These are phyloP conservation scores for Festucalex cinctus DNA, from an alignment of 2,113 vertebrate genomes.

Conservation along the genomic window DNA sequence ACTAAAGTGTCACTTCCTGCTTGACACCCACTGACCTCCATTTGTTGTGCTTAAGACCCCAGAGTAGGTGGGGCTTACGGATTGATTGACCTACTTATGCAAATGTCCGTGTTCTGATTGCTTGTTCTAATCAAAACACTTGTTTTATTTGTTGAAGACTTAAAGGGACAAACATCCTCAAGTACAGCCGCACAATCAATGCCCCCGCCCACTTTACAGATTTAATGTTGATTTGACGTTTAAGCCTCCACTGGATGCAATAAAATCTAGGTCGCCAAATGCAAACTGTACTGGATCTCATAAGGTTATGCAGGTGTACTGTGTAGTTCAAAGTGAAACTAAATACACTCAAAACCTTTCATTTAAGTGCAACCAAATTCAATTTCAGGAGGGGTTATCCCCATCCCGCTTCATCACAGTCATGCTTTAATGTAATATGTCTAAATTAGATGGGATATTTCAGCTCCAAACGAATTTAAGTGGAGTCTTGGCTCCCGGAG, in stretches of 20 bases:
- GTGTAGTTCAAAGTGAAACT: background rate
- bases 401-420: slow-evolving; percentile 48
- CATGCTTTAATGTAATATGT: slow-evolving; percentile 65
- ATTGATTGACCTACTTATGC: slow-evolving; percentile 17
- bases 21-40: slow-evolving; percentile 18
- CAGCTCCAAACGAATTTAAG: slow-evolving; percentile 57
- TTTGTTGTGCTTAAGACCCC: slow-evolving; percentile 25
- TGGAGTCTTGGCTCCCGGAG: slow-evolving; percentile 53
- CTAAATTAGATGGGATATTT: slow-evolving; percentile 61
- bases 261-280: background rate
- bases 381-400: slow-evolving; percentile 49
- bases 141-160: too few species aligned
- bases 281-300: background rate
- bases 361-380: slow-evolving; percentile 45
- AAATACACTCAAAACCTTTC: slow-evolving; percentile 12
- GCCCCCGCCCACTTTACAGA: too few species aligned
- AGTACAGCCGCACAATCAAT: too few species aligned
- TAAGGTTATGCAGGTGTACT: background rate
- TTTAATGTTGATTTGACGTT: background rate
- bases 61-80: slow-evolving; percentile 46
- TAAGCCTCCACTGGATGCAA: background rate
- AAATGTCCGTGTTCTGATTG: background rate
- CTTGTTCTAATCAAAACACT: background rate
- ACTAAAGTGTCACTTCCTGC: slow-evolving; percentile 36
- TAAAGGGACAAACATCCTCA: too few species aligned